Conservation (phyloP, 2,113 vertebrate genomes). For the Numenius arquata region DNA sequence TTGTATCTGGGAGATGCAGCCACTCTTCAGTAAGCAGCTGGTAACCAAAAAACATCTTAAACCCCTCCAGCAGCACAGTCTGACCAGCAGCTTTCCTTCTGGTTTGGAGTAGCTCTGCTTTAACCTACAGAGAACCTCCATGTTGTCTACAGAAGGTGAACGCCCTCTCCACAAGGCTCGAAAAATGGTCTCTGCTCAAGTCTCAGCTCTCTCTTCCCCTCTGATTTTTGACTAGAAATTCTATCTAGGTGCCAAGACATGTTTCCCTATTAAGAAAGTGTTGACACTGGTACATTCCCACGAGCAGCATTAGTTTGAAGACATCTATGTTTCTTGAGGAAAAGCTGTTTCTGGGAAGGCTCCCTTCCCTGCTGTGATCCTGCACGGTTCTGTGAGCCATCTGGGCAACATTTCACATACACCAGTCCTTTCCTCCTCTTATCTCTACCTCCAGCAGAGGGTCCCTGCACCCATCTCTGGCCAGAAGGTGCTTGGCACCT, state of each 20-base stretch:
- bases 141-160: neutral
- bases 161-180: neutral
- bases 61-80: neutral
- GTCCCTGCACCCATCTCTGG: neutral
- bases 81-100: neutral
- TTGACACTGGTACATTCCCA: neutral
- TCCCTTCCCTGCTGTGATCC: neutral
- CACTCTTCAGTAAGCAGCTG: neutral
- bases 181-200: neutral
- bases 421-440: neutral
- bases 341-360: neutral
- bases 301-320: neutral
- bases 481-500: neutral
- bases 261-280: neutral
- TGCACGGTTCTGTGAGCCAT: neutral
- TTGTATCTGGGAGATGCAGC: neutral
- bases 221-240: neutral
- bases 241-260: neutral
- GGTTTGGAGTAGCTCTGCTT: neutral
- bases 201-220: neutral
- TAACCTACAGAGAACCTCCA: neutral
- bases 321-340: neutral
- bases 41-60: neutral
- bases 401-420: neutral
- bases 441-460: neutral